Conservation (phyloP, 2,888 invertebrate genomes). For the Catocala sponsa region DNA sequence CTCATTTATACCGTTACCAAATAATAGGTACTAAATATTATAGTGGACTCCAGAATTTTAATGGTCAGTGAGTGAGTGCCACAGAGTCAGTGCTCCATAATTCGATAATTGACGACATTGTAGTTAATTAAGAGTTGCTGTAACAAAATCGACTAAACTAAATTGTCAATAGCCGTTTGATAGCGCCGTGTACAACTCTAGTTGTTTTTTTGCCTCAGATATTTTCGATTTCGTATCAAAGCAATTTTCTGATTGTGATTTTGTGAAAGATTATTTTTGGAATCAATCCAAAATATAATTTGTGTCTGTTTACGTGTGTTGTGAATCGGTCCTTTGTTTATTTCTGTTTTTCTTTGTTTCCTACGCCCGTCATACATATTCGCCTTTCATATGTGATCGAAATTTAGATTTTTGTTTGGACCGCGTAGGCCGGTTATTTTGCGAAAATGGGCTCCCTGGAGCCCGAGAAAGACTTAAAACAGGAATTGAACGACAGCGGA, state of each 20-base stretch:
- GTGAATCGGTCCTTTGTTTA: constrained; percentile 31
- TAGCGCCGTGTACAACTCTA: constrained; percentile 6
- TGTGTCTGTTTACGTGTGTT: constrained; percentile 37
- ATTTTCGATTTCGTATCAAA: constrained; percentile 20
- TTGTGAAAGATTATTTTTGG: constrained; percentile 35
- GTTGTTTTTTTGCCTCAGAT: constrained; percentile 11
- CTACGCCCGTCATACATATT: constrained; percentile 20
- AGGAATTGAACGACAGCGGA: constrained; percentile 38
- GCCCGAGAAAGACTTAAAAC: constrained; percentile 55
- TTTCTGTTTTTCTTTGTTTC: constrained; percentile 44
- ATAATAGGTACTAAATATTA: too few species aligned
- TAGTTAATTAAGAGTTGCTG: too few species aligned
- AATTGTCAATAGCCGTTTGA: too few species aligned
- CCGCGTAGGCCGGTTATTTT: constrained; percentile 11
- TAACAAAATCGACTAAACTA: too few species aligned
- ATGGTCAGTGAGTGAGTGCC: too few species aligned
- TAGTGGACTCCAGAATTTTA: too few species aligned
- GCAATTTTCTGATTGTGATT: constrained; percentile 16
- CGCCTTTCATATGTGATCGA: constrained; percentile 30
- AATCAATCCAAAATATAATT: constrained; percentile 42
- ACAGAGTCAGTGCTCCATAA: too few species aligned
- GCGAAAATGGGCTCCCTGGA: constrained; percentile 67
- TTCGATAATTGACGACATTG: too few species aligned
- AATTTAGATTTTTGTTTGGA: constrained; percentile 20
- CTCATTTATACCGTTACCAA: too few species aligned